Evolutionary conservation across 92 coral and sea anemone genomes (phyloP).

Genomic region (Palythoa heliodiscus): DNA sequence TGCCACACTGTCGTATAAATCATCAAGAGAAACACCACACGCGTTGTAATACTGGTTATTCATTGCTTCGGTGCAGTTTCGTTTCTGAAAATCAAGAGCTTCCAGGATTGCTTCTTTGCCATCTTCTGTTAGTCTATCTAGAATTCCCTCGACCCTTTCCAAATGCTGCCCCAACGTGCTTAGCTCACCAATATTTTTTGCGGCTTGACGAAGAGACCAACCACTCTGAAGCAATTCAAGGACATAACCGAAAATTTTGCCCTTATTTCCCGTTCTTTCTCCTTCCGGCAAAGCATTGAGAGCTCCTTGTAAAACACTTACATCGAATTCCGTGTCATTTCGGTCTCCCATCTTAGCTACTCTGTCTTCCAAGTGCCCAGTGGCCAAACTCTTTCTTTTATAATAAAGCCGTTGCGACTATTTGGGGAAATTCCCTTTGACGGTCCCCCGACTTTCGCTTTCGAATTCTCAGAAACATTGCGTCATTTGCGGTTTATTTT

Average conservation of each 20-base stretch:
- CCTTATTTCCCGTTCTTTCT: slow-evolving; percentile 45
- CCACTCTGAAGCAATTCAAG: slow-evolving; percentile 36
- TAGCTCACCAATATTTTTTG: slow-evolving; percentile 40
- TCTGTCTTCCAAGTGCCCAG: neutral
- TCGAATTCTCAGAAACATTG: neutral
- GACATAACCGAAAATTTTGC: slow-evolving; percentile 42
- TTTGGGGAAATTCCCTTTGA: neutral
- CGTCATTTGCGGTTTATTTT: neutral
- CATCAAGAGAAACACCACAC: slow-evolving; percentile 33
- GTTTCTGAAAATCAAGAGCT: slow-evolving; percentile 50
- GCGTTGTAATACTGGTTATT: slow-evolving; percentile 29
- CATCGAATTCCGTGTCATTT: neutral
- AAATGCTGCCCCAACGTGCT: slow-evolving; percentile 47
- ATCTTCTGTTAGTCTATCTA: slow-evolving; percentile 37
- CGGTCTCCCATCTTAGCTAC: slow-evolving; percentile 6
- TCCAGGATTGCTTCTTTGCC: slow-evolving; percentile 48
- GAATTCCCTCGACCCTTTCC: slow-evolving; percentile 37
- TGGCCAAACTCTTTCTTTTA: neutral
- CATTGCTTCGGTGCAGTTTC: slow-evolving; percentile 50
- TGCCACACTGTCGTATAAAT: slow-evolving; percentile 49
- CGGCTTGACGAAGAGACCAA: slow-evolving; percentile 52
- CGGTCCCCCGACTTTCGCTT: neutral
- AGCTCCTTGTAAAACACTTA: neutral
- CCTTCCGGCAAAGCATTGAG: slow-evolving; percentile 46
- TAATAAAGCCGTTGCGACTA: too few relatives aligned